phyloP scores from a whole-genome alignment of 2,113 vertebrate species.

The Aphelocoma coerulescens region DNA sequence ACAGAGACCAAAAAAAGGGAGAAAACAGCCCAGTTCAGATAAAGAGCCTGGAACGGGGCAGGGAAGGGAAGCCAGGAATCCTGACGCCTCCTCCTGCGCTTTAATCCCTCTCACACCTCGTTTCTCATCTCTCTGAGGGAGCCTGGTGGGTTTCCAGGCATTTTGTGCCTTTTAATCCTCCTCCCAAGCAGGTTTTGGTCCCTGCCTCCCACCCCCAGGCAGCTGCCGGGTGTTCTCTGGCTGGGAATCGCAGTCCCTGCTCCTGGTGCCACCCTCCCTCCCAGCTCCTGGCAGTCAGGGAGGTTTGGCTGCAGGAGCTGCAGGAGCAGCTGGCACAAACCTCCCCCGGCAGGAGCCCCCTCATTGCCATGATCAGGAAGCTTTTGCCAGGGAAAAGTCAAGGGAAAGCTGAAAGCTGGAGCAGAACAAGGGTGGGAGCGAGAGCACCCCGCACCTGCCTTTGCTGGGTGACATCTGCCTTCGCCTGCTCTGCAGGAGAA shows the following conservation, averaged over 20 bases:
- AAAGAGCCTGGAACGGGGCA: not conserved
- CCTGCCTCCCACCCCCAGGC: not conserved
- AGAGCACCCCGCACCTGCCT: not conserved
- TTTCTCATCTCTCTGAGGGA: not conserved
- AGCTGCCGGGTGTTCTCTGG: fast-evolving
- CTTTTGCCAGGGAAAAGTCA: not conserved
- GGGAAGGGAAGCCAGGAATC: not conserved
- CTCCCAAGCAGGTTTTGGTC: not conserved
- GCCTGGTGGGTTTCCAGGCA: not conserved
- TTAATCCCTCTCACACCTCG: not conserved
- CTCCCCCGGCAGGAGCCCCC: not conserved
- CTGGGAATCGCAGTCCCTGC: not conserved
- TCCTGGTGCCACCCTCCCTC: not conserved
- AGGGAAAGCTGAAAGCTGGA: not conserved
- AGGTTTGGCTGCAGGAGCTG: not conserved
- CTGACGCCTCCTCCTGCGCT: not conserved
- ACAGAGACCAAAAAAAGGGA: not conserved
- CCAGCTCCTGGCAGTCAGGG: not conserved
- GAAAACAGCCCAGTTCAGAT: not conserved
- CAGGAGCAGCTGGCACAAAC: not conserved
- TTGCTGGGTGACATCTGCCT: not conserved
- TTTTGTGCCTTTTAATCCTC: not conserved
- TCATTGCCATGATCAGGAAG: not conserved
- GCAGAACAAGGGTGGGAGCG: not conserved
- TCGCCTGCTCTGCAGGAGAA: not conserved